Base-by-base conservation (phyloP, 2,888 invertebrate genomes). In the Melanostoma mellinum region DNA sequence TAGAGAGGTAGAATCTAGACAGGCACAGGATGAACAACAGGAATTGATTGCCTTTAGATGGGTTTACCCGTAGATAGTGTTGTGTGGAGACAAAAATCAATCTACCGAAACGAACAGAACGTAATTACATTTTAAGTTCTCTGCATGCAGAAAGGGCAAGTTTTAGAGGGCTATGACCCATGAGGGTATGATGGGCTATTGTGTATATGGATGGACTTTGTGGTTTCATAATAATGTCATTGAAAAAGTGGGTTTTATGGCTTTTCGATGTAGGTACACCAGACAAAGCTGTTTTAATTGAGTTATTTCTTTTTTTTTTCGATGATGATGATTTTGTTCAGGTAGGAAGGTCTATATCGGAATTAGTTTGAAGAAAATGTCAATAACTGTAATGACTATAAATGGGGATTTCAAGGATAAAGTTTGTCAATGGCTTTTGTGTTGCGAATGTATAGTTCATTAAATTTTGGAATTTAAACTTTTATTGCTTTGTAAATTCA, bases 41-140 rank as follows among this genome's bases (percentile, higher is more conserved):
- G 63, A 56, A 74, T 58, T 78, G 74, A 84, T 67, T 74, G 71
- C 63, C 58, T 63, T 56, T 52, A 42, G 79, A 63, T 53, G 63
- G 56, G n/a, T n/a, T 32, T 42, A 10, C 55, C 38, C 20, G 10
- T 9, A 38, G 42, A 30, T 20, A 8, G 4, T 33, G 65, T 4
- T 46, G 60, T 69, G 52, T 46, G 67, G 50, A 48, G 50, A 33
- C 67, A 53, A 9, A 42, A 77, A 50, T 73, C 73, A 73, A 56
- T 78, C 50, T 74, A 38, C 69, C 82, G 36, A 46, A 82, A 48
- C 78, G 44, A 58, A 74, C 71, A 65, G 74, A 53, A 69, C 67
- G 74, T 79, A 79, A 84, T 84, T 84, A 84, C 79, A 79, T 84
- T 84, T 79, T 79, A 84, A 84, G 84, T 71, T 38, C 38, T n/a